Percentiles rank a stretch among this genome's conserved stretches.
Conservation (phyloP, 1,140 invertebrate genomes). For the Sinella curviseta region DNA sequence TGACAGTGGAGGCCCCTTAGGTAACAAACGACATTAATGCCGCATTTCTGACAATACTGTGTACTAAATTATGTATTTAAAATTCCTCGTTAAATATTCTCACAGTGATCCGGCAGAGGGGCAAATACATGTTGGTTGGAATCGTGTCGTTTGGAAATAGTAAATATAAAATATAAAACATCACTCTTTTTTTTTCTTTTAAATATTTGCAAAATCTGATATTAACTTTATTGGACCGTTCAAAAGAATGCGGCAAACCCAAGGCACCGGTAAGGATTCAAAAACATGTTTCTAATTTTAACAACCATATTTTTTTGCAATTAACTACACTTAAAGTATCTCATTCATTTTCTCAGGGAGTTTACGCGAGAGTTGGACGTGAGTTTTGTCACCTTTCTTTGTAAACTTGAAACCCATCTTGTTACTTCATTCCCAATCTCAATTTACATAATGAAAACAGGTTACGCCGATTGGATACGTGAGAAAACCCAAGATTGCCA, state of each 20-base stretch:
- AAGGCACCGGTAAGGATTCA: not conserved
- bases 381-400: not conserved
- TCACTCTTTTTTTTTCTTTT: not conserved
- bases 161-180: not conserved
- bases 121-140: not conserved
- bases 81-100: too few species aligned
- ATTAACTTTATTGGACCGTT: too few species aligned
- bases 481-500: slow-evolving; percentile 5
- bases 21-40: too few species aligned
- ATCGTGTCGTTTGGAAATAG: slow-evolving; percentile 8
- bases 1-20: not conserved
- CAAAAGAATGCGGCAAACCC: not conserved
- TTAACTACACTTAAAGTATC: not conserved
- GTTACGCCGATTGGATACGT: not conserved
- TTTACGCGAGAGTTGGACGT: not conserved
- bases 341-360: not conserved
- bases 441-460: not conserved
- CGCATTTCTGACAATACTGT: too few species aligned
- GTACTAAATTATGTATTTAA: not conserved
- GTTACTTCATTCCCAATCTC: too few species aligned
- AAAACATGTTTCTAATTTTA: not conserved
- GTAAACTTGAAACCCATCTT: too few species aligned
- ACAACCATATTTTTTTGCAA: not conserved
- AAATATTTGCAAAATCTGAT: too few species aligned
- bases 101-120: not conserved